phyloP scores from a whole-genome alignment of 2,113 vertebrate genomes.

The Chauna torquata region DNA sequence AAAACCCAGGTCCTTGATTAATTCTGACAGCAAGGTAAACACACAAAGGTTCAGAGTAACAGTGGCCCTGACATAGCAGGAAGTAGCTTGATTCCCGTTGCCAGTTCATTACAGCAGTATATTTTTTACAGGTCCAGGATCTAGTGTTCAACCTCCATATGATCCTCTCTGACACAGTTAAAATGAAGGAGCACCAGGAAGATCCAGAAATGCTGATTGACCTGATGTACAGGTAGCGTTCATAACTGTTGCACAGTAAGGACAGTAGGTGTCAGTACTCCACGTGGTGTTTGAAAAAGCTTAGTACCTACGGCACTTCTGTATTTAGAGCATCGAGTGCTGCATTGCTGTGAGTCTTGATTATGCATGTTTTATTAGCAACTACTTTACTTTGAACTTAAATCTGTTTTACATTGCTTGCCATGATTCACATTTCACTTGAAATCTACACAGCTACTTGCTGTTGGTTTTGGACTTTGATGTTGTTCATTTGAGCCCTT shows the following conservation, averaged over 20 bases:
- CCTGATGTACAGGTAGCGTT: slow-evolving; percentile 94
- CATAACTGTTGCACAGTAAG: neutral
- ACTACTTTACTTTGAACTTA: neutral
- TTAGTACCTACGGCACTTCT: neutral
- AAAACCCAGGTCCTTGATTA: neutral
- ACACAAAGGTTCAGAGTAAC: neutral
- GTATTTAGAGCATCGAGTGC: neutral
- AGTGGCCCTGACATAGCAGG: neutral
- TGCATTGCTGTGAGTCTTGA: neutral
- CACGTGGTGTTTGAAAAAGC: neutral
- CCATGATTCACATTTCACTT: neutral
- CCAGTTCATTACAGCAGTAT: neutral
- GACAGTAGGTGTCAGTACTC: neutral
- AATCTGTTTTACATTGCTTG: neutral
- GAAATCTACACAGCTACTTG: neutral
- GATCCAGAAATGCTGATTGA: slow-evolving; percentile 99
- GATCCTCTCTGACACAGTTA: slow-evolving; percentile 98
- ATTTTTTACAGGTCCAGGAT: slow-evolving; percentile 88
- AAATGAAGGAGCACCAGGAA: slow-evolving; percentile 99
- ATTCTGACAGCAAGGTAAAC: neutral
- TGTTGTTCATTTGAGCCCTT: neutral
- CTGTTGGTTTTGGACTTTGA: neutral
- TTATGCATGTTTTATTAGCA: neutral
- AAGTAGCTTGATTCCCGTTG: neutral
- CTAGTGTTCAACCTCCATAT: slow-evolving; percentile 98